Evolutionary conservation across 2,888 invertebrate species (phyloP).

Genomic region (Ennomos quercinarius): DNA sequence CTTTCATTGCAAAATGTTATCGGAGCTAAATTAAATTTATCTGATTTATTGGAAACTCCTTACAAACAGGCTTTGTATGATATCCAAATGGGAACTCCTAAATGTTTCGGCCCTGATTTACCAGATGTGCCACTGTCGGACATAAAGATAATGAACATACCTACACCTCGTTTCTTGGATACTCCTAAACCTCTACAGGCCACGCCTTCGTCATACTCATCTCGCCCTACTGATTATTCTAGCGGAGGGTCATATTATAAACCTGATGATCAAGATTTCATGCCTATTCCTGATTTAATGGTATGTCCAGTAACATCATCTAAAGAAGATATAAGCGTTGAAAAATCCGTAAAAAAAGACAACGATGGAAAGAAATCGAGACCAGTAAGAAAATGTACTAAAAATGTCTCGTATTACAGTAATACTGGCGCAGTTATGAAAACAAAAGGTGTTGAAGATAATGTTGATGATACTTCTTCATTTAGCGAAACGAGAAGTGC

Average conservation of each 20-base stretch:
- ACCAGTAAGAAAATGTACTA: conserved; percentile 75
- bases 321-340: conserved; percentile 44
- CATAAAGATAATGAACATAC: conserved; percentile 84
- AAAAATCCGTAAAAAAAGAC: conserved; percentile 41
- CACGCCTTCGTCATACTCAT: conserved; percentile 76
- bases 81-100: conserved; percentile 84
- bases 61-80: conserved; percentile 81
- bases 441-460: conserved; percentile 50
- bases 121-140: conserved; percentile 78
- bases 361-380: conserved; percentile 52
- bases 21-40: conserved; percentile 75
- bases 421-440: conserved; percentile 45
- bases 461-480: conserved; percentile 48
- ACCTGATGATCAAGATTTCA: conserved; percentile 86
- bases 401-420: conserved; percentile 76
- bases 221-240: conserved; percentile 85
- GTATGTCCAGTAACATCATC: conserved; percentile 55
- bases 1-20: conserved; percentile 73
- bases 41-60: conserved; percentile 85
- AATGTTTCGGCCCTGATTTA: conserved; percentile 76
- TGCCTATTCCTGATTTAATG: conserved; percentile 59
- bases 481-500: conserved; percentile 55
- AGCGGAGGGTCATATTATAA: conserved; percentile 87
- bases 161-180: conserved; percentile 84
- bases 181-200: conserved; percentile 64